phyloP scores from a whole-genome alignment of 92 coral and sea anemone species.

The Heteractis magnifica region DNA sequence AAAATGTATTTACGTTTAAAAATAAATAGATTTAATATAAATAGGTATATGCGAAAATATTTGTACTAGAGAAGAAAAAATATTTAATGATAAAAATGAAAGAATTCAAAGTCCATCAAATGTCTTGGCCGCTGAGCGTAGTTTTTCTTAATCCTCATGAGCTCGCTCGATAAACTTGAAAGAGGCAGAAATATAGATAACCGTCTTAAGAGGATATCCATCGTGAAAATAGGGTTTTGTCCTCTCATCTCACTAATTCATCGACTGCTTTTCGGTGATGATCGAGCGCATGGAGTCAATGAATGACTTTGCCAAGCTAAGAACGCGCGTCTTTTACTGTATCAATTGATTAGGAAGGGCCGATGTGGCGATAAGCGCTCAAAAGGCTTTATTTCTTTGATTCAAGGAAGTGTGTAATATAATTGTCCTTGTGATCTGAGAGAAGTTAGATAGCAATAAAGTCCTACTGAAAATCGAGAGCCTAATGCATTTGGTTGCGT shows the following conservation, averaged over 20 bases:
- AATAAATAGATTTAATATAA: background rate
- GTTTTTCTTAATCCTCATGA: background rate
- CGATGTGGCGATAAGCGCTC: background rate
- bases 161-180: background rate
- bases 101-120: background rate
- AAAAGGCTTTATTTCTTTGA: background rate
- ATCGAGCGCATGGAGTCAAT: background rate
- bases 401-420: background rate
- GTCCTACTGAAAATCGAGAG: background rate
- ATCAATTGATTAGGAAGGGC: background rate
- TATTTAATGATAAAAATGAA: background rate
- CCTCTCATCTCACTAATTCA: background rate
- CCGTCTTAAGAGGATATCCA: background rate
- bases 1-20: background rate
- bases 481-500: background rate
- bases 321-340: background rate
- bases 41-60: background rate
- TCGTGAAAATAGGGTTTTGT: background rate
- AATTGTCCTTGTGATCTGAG: background rate
- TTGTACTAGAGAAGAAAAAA: background rate
- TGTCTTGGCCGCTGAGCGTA: background rate
- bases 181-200: background rate
- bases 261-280: background rate
- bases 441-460: background rate
- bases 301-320: background rate